Conservation (phyloP, 1,140 invertebrate genomes). For the Cyclina sinensis region DNA sequence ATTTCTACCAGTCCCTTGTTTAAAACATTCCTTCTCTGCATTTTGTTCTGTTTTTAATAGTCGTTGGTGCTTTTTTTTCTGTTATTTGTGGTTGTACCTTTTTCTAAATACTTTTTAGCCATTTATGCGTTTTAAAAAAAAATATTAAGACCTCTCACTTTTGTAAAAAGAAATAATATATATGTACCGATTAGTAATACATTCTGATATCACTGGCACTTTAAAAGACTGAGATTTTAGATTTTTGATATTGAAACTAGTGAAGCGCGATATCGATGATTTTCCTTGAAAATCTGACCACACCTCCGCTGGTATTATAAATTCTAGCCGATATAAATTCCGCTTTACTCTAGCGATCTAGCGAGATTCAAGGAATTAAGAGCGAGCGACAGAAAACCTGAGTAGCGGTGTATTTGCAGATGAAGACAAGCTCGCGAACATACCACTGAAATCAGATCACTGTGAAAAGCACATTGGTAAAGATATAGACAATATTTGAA, state of each 20-base stretch:
- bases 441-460: not conserved
- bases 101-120: too few species aligned
- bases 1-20: too few species aligned
- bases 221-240: too few species aligned
- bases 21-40: too few species aligned
- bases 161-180: too few species aligned
- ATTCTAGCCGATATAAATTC: constrained; percentile 21
- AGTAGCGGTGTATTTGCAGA: not conserved
- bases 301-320: constrained; percentile 24
- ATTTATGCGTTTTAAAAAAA: too few species aligned
- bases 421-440: not conserved
- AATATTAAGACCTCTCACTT: too few species aligned
- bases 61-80: too few species aligned
- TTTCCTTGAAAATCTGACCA: constrained; percentile 18
- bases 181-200: too few species aligned
- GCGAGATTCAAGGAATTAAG: not conserved
- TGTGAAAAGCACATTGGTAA: not conserved
- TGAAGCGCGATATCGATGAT: not conserved
- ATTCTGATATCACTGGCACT: too few species aligned
- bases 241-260: not conserved
- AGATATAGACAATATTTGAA: not conserved
- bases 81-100: too few species aligned
- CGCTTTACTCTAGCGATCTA: not conserved
- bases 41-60: too few species aligned
- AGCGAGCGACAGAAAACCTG: not conserved